Evolutionary conservation across 2,888 invertebrate genomes (phyloP), one percentile per base, ranked within the genome.

Genomic region (Agrotis clavis): DNA sequence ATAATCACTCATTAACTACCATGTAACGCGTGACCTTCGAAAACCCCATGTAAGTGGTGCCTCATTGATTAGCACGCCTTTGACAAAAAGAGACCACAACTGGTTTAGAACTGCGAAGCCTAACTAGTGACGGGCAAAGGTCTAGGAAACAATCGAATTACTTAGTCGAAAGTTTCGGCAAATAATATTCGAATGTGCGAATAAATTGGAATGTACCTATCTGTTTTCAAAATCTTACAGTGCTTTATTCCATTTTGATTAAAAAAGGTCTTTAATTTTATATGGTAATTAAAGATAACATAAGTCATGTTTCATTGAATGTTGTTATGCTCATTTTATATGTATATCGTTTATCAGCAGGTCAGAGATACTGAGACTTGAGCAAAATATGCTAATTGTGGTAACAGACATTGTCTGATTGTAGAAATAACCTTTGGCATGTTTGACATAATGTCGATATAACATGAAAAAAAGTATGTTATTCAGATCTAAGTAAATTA

Each of bases 31-130:
- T 68, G 53, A 56, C 85, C 86, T 84, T 85, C 75, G 25, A 59
- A 79, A 62, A 21, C 6, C 50, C 25, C 19, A 56, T 61, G 71
- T 76, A 60, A 72, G 73, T 63, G 68, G 78, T 64, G 79, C 73
- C 81, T 78, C 76, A 73, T 74, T 83, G 75, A 83, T 86, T 86
- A 74, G 11, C 66, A 70, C 81, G 67, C 65, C 50, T 71, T 51
- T 53, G 79, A 85, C 70, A 81, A 85, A 81, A 84, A 77, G 54
- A 68, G 41, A 62, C 63, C 56, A 74, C 61, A 81, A 77, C 79
- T 68, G 73, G 77, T 83, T 86, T 64, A 56, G 48, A 69, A 79
- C 71, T 13, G 68, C 45, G 57, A 60, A 60, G 63, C 41, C 61
- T 73, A 75, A 79, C 57, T 79, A 75, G 75, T 74, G 75, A 64